Conservation (phyloP, 2,113 vertebrate species). For the Anhinga anhinga region DNA sequence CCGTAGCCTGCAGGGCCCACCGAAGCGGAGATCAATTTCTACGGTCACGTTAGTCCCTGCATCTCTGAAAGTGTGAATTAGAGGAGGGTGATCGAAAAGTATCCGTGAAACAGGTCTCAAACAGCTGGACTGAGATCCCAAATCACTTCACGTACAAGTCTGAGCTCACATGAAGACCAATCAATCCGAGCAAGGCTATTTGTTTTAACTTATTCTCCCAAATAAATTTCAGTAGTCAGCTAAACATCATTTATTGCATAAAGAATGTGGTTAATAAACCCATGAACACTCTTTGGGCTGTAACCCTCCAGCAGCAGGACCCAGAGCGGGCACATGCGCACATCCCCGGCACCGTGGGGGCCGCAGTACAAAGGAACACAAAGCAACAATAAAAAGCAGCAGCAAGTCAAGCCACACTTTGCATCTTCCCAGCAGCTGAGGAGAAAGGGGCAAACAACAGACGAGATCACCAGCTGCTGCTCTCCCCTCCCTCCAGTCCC, state of each 20-base stretch:
- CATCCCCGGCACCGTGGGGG: background rate
- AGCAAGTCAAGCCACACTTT: background rate
- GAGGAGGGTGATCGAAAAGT: background rate
- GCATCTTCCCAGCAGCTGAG: background rate
- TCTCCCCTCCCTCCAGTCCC: background rate
- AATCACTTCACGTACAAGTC: background rate
- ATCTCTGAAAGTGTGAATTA: background rate
- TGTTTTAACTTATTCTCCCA: background rate
- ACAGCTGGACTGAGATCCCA: background rate
- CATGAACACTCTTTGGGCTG: background rate
- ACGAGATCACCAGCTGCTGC: background rate
- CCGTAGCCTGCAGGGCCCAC: background rate
- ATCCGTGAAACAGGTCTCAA: background rate
- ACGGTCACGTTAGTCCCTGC: rapidly evolving
- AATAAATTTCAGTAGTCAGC: background rate
- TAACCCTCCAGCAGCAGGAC: background rate
- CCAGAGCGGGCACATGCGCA: background rate
- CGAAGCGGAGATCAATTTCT: background rate
- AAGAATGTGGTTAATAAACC: background rate
- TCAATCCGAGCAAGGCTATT: background rate
- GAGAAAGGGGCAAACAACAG: background rate
- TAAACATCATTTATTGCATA: background rate
- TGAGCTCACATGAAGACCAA: background rate
- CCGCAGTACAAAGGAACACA: background rate
- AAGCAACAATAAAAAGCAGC: background rate